Evolutionary conservation across 2,888 invertebrate species (phyloP).

Genomic region (Ophion obscuratus): DNA sequence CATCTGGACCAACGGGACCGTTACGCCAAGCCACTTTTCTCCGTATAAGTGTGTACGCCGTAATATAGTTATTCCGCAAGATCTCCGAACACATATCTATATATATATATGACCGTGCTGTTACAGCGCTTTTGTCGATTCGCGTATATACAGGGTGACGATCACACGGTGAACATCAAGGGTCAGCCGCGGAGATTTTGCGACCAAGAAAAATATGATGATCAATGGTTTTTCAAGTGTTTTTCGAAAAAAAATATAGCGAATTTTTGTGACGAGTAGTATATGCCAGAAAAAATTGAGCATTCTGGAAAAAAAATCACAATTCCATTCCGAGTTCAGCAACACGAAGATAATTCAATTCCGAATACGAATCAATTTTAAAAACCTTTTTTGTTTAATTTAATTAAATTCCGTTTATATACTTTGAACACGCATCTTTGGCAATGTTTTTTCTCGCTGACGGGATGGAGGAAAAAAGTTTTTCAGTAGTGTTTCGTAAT

Average conservation of each 20-base stretch:
- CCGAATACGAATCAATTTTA: background rate
- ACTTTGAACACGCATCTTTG: too few relatives aligned
- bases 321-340: background rate
- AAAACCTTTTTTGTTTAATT: background rate
- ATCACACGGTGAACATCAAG: background rate
- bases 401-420: background rate
- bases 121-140: constrained; percentile 60
- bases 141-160: constrained; percentile 4
- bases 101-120: constrained; percentile 34
- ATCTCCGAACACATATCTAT: constrained; percentile 56
- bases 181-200: background rate
- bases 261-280: too few relatives aligned
- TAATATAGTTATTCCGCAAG: constrained; percentile 76
- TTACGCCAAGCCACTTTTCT: constrained; percentile 76
- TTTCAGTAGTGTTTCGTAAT: too few relatives aligned
- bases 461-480: too few relatives aligned
- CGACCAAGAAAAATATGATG: background rate
- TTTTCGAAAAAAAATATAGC: background rate
- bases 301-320: too few relatives aligned
- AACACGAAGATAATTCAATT: background rate
- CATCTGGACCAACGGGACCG: constrained; percentile 69
- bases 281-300: too few relatives aligned
- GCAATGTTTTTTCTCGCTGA: too few relatives aligned
- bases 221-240: background rate
- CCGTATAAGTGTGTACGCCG: constrained; percentile 72